Evolutionary conservation across 2,888 invertebrate species (phyloP), one percentile per base, ranked within the genome.

Genomic region (Agriopis aurantiaria): DNA sequence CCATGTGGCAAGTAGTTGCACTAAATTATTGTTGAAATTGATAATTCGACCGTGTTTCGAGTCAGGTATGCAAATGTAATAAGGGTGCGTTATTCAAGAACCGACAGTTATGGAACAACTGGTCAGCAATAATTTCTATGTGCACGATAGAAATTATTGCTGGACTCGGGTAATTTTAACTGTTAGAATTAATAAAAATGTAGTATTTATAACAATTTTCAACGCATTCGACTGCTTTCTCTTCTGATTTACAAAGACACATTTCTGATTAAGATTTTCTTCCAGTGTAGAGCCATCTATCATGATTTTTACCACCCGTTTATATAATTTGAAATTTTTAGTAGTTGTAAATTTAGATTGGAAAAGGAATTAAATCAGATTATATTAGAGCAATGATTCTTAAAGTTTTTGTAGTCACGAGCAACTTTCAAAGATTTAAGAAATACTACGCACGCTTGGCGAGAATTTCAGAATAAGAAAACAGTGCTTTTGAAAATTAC

Each of bases 51-150:
- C 68, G 68, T 73, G 74, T 77, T 78, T 73, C 74, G 68, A 80
- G 75, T 69, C 80, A 73, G 75, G 76, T 82, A 87, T 86, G 87
- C 80, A 85, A 87, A 88, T 85, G 71, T 79, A 83, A 82, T 78
- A 81, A 85, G 82, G 81, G 82, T 85, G 78, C 73, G 76, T 80
- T 81, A 76, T 80, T 81, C 75, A 77, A 84, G 80, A 76, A 77
- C 76, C 46, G 64, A 65, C 72, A 76, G 75, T 79, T 79, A 79
- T 78, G 71, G 78, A 81, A 78, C 78, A 80, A 79, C 82, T 76
- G 71, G 79, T 80, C 79, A 68, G 71, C 75, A 78, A 74, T 72
- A 57, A 74, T 68, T 58, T 71, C 40, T 62, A 59, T 41, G 53
- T 65, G 68, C 58, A 62, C 33, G 33, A 33, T 33, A 33, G 33